phyloP scores from a whole-genome alignment of 2,113 vertebrate species.

The Microcebus lehilahytsara region DNA sequence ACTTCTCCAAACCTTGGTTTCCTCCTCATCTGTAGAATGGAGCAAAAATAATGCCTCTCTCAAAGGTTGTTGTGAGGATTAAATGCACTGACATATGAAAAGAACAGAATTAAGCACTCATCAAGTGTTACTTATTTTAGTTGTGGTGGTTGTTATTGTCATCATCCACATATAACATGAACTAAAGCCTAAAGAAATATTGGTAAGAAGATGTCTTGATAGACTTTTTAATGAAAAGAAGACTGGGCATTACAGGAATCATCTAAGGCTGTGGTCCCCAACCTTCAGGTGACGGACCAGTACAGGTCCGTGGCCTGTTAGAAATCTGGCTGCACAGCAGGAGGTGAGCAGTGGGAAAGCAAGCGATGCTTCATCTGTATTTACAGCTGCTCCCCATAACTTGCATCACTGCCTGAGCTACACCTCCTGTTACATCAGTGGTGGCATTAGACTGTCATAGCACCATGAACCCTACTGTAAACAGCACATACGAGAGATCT shows the following conservation, averaged over 20 bases:
- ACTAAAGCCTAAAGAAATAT: background rate
- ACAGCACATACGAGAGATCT: no score
- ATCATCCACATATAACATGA: background rate
- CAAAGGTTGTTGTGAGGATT: background rate
- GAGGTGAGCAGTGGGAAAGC: no score
- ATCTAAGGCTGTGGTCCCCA: background rate
- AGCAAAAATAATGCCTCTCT: background rate
- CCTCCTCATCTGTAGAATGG: background rate
- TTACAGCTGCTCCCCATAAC: no score
- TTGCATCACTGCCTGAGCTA: no score
- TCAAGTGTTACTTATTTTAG: background rate
- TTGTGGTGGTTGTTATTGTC: background rate
- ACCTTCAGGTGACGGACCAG: no score
- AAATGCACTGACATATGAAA: background rate
- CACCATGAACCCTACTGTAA: no score
- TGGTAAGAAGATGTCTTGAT: background rate
- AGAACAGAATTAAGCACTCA: background rate
- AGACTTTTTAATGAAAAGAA: background rate
- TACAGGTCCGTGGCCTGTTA: no score
- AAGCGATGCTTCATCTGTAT: no score
- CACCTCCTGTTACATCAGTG: no score
- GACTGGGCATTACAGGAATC: background rate
- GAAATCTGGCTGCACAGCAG: no score
- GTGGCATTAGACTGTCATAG: no score
- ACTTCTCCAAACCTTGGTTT: background rate